These are phyloP conservation scores for Myotis findleyi DNA, from an alignment of 2,797 vertebrate genomes.

Conservation along the genomic window DNA sequence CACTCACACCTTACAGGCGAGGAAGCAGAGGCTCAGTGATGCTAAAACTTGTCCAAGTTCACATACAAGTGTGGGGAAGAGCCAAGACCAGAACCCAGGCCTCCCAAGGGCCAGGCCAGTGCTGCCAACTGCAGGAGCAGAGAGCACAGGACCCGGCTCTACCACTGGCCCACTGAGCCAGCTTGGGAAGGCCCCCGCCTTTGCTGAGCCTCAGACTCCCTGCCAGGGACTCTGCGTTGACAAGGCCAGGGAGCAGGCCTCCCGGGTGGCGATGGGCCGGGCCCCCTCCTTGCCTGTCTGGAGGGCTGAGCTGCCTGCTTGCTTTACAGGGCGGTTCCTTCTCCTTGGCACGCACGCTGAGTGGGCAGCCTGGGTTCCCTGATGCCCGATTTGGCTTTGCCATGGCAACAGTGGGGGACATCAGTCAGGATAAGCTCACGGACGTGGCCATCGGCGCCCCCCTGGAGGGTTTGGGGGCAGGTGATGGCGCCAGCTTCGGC, in stretches of 20 bases:
- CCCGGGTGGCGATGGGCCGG: not conserved
- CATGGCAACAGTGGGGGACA: slow-evolving; percentile 86
- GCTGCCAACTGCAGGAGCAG: not conserved
- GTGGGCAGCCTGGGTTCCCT: slow-evolving; percentile 59
- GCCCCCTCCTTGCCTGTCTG: not conserved
- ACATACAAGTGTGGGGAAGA: not conserved
- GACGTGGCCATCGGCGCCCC: slow-evolving; percentile 89
- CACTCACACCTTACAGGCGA: not conserved
- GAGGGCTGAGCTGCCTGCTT: not conserved
- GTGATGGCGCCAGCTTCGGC: slow-evolving; percentile 75
- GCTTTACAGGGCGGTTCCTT: slow-evolving; percentile 72
- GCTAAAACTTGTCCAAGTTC: not conserved
- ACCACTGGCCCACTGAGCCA: not conserved
- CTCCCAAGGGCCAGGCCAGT: not conserved
- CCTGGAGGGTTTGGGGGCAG: slow-evolving; percentile 81
- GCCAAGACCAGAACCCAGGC: not conserved
- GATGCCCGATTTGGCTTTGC: slow-evolving; percentile 89
- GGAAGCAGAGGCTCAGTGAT: not conserved
- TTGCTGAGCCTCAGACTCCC: not conserved
- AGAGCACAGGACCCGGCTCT: not conserved
- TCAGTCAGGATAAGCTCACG: slow-evolving; percentile 84
- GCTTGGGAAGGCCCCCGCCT: not conserved
- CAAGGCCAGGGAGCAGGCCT: not conserved
- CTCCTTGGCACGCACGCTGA: slow-evolving; percentile 29
- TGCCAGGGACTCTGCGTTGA: not conserved